Percentiles rank a stretch among this genome's conserved stretches.
Conservation (phyloP, 2,113 vertebrate genomes). For the Trematocara unimaculatum region DNA sequence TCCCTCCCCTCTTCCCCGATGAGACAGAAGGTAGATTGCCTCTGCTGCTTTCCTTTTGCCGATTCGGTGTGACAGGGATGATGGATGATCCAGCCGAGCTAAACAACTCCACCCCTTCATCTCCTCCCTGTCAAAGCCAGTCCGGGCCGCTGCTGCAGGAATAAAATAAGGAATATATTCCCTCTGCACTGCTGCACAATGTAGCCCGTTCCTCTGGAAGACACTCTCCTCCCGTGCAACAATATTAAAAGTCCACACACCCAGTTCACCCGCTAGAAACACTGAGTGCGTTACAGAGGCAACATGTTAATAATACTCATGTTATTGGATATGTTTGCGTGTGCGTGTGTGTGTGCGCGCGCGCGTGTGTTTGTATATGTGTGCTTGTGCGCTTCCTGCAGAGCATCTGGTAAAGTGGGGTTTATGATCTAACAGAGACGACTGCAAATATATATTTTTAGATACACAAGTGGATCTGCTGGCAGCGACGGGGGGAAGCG, state of each 20-base stretch:
- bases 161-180: conserved; percentile 77
- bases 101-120: conserved; percentile 88
- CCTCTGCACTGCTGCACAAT: conserved; percentile 60
- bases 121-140: conserved; percentile 85
- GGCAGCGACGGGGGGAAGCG: background rate
- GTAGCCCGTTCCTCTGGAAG: conserved; percentile 35
- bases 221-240: conserved; percentile 32
- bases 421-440: background rate
- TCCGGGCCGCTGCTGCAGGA: conserved; percentile 80
- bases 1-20: conserved; percentile 59
- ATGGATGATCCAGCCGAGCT: conserved; percentile 91
- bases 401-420: conserved; percentile 13
- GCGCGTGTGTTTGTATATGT: background rate
- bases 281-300: conserved; percentile 24
- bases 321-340: conserved; percentile 25
- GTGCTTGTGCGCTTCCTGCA: background rate
- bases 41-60: conserved; percentile 83
- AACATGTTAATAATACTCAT: conserved; percentile 62
- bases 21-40: conserved; percentile 91
- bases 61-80: conserved; percentile 92
- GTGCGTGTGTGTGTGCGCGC: background rate
- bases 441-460: conserved; percentile 17
- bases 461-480: conserved; percentile 2
- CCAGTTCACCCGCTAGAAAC: background rate
- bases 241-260: conserved; percentile 60